A percentile compares a stretch with the other conserved stretches of the same genome.
Conservation (phyloP, 1,140 invertebrate species). For the Periplaneta americana region DNA sequence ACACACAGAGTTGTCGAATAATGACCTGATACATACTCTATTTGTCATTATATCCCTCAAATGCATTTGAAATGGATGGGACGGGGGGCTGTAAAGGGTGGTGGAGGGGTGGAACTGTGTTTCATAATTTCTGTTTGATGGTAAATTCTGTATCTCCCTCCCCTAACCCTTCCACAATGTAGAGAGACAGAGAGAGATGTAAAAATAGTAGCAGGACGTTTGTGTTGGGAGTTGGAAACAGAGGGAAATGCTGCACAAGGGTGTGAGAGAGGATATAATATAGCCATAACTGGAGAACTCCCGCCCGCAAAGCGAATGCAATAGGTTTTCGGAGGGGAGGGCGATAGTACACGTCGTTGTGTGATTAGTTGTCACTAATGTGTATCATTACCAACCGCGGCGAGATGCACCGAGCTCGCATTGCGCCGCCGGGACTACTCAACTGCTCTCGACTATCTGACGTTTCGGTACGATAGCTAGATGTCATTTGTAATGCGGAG, state of each 20-base stretch:
- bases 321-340: background rate
- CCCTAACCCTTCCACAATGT: background rate
- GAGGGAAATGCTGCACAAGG: background rate
- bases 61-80: constrained; percentile 14
- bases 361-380: constrained; percentile 14
- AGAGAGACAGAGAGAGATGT: background rate
- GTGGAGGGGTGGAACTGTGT: background rate
- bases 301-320: constrained; percentile 4
- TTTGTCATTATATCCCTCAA: constrained; percentile 14
- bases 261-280: background rate
- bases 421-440: background rate
- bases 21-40: constrained; percentile 14
- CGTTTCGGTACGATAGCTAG: no score
- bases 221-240: background rate
- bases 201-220: background rate
- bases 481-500: no score
- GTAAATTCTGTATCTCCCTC: background rate
- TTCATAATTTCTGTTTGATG: constrained; percentile 19
- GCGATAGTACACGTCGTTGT: background rate
- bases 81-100: background rate
- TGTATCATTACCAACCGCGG: constrained; percentile 9
- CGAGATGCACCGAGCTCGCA: background rate
- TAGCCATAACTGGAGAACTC: background rate
- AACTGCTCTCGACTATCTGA: no score
- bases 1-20: constrained; percentile 1